Conservation (phyloP, 1,140 invertebrate species). For the Nymphalis io region DNA sequence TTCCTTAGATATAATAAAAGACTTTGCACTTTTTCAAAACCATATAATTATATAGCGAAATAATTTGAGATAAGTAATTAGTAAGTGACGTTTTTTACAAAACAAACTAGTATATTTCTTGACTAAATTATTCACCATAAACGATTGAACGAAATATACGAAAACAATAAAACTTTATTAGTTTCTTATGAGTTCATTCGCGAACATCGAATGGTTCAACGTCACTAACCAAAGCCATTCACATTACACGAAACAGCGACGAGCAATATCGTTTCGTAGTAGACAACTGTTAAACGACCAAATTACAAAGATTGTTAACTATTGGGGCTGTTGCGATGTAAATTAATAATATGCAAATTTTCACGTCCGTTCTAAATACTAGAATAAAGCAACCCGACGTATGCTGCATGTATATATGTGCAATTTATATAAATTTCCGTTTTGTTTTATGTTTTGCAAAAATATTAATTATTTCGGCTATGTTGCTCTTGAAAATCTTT, state of each 20-base stretch:
- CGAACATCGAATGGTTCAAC: neutral
- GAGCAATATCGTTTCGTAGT: conserved; percentile 26
- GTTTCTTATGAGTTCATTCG: neutral
- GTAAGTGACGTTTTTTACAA: no score
- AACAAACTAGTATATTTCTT: no score
- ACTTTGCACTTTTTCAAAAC: no score
- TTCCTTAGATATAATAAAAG: no score
- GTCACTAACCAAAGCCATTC: conserved; percentile 12
- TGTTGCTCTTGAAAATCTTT: no score
- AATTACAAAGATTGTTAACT: conserved; percentile 68
- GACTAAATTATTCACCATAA: no score
- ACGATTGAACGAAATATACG: no score
- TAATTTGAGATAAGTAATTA: no score
- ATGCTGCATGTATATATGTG: neutral
- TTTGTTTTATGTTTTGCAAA: no score
- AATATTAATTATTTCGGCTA: no score
- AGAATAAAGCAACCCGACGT: conserved; percentile 18
- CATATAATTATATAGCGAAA: no score
- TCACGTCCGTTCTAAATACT: conserved; percentile 49
- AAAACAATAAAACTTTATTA: no score
- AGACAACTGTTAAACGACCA: conserved; percentile 62
- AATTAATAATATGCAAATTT: conserved; percentile 78
- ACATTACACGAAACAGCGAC: neutral
- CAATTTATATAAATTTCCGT: neutral
- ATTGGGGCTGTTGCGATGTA: conserved; percentile 58